A percentile compares a stretch with the other conserved stretches of the same genome.
Evolutionary conservation across 2,888 invertebrate genomes (phyloP).

Genomic region (Rapana venosa): DNA sequence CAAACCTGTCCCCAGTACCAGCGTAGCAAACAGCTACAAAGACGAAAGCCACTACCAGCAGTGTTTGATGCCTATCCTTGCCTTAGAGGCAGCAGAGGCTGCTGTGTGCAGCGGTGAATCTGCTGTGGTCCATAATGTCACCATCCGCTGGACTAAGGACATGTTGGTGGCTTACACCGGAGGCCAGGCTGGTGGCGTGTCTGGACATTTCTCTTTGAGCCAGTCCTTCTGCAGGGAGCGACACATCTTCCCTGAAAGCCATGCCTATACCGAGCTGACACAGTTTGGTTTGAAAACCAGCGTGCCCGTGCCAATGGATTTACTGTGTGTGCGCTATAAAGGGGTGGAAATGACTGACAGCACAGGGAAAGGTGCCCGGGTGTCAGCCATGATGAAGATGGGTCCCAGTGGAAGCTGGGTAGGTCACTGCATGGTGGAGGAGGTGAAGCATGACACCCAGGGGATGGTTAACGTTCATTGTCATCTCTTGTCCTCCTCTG

Average conservation of each 20-base stretch:
- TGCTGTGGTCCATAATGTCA: constrained; percentile 66
- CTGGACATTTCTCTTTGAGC: constrained; percentile 54
- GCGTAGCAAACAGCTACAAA: constrained; percentile 49
- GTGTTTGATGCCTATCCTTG: constrained; percentile 65
- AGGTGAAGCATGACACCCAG: constrained; percentile 44
- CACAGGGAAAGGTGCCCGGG: constrained; percentile 52
- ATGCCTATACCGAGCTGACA: not conserved
- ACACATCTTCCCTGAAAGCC: constrained; percentile 49
- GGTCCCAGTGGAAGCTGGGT: constrained; percentile 66
- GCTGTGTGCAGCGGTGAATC: constrained; percentile 61
- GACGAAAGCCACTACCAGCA: constrained; percentile 63
- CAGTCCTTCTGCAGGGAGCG: constrained; percentile 61
- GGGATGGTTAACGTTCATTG: constrained; percentile 57
- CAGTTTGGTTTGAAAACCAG: constrained; percentile 22
- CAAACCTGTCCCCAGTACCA: not conserved
- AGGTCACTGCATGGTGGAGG: constrained; percentile 67
- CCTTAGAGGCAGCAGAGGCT: constrained; percentile 65
- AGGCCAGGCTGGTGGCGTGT: constrained; percentile 35
- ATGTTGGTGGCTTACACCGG: constrained; percentile 1
- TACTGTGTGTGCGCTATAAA: constrained; percentile 69
- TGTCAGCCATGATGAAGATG: constrained; percentile 56
- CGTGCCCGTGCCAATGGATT: constrained; percentile 58
- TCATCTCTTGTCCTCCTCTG: constrained; percentile 62
- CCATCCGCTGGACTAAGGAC: constrained; percentile 62
- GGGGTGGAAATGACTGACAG: constrained; percentile 55